Conservation (phyloP, 2,888 invertebrate genomes). For the Bembecia ichneumoniformis region DNA sequence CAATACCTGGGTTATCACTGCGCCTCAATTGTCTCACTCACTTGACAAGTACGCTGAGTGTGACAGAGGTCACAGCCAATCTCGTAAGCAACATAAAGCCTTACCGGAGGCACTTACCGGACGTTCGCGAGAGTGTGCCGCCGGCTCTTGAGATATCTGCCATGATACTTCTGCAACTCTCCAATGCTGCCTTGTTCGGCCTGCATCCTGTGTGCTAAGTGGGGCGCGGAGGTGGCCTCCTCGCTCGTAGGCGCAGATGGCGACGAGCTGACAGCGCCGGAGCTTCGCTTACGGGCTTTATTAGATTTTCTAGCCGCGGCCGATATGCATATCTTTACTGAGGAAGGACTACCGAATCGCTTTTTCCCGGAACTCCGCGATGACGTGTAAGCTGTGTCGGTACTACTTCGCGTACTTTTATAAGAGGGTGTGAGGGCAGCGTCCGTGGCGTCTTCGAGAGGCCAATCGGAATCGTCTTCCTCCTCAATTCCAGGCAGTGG, state of each 20-base stretch:
- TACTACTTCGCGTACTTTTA: constrained; percentile 66
- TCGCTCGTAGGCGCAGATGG: constrained; percentile 39
- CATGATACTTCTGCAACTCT: constrained; percentile 90
- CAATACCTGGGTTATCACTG: too few relatives aligned
- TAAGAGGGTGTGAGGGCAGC: constrained; percentile 64
- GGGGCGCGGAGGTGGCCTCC: constrained; percentile 38
- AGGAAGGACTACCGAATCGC: constrained; percentile 69
- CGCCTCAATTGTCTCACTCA: too few relatives aligned
- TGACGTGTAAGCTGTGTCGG: constrained; percentile 63
- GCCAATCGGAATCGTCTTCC: constrained; percentile 80
- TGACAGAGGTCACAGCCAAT: too few relatives aligned
- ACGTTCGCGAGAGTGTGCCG: constrained; percentile 93
- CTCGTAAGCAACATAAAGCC: too few relatives aligned
- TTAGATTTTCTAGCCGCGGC: constrained; percentile 66
- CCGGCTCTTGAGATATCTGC: constrained; percentile 86
- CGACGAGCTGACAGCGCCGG: constrained; percentile 39
- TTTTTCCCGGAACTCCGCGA: constrained; percentile 69
- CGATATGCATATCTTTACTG: constrained; percentile 72
- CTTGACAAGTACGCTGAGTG: too few relatives aligned
- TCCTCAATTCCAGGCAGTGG: constrained; percentile 87
- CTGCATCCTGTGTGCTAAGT: constrained; percentile 81
- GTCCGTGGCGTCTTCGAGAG: constrained; percentile 65
- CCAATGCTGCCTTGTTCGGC: constrained; percentile 94
- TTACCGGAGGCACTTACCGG: constrained; percentile 80
- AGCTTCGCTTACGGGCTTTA: constrained; percentile 68